A percentile compares a stretch with the other conserved stretches of the same genome.
phyloP scores from a whole-genome alignment of 1,140 invertebrate genomes.

The Ridgeia piscesae region DNA sequence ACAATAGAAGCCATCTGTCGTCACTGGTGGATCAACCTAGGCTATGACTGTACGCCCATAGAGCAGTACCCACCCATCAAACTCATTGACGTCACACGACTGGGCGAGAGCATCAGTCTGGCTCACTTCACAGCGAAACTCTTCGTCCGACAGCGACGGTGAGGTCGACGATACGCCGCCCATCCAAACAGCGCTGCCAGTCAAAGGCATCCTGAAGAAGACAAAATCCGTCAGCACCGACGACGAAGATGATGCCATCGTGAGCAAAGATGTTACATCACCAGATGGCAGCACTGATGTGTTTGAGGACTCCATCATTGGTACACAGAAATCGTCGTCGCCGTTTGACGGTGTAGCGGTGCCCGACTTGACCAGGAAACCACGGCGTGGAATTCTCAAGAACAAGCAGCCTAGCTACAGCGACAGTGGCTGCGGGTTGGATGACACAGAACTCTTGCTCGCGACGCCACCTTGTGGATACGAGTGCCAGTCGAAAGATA shows the following conservation, averaged over 20 bases:
- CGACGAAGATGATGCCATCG: slow-evolving; percentile 6
- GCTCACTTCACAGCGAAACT: background rate
- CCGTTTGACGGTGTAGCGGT: background rate
- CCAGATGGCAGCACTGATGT: background rate
- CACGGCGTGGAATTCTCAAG: slow-evolving; percentile 49
- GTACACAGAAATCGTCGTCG: background rate
- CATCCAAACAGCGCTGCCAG: background rate
- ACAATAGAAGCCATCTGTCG: slow-evolving; percentile 91
- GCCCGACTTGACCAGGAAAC: slow-evolving; percentile 44
- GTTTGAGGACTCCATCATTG: background rate
- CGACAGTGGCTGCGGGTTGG: slow-evolving; percentile 45
- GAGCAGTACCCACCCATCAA: slow-evolving; percentile 57
- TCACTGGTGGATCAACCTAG: slow-evolving; percentile 90
- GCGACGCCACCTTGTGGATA: background rate
- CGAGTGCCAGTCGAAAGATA: background rate
- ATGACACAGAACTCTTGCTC: slow-evolving; percentile 31
- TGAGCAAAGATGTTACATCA: background rate
- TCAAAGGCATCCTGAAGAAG: slow-evolving; percentile 18
- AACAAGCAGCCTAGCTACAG: slow-evolving; percentile 32
- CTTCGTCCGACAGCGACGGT: background rate
- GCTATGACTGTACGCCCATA: slow-evolving; percentile 79
- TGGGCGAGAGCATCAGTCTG: background rate
- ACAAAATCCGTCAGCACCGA: background rate
- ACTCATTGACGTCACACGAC: background rate
- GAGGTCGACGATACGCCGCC: background rate